phyloP scores from a whole-genome alignment of 1,140 invertebrate genomes.

The Trinorchestia longiramus region DNA sequence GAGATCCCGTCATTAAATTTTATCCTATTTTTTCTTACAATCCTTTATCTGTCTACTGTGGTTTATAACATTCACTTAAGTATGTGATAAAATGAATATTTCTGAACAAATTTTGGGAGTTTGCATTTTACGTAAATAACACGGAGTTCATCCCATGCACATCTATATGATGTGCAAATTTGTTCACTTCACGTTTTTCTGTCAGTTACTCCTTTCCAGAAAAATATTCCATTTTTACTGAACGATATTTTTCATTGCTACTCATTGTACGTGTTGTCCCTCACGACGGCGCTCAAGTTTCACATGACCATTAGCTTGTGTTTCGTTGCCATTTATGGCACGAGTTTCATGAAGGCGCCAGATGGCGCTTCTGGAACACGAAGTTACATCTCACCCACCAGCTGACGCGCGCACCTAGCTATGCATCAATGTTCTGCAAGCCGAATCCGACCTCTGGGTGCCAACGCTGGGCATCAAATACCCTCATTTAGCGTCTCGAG shows the following conservation, averaged over 20 bases:
- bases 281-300: neutral
- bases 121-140: neutral
- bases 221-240: neutral
- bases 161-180: neutral
- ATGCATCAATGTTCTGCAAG: no score
- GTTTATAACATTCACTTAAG: neutral
- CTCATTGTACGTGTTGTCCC: neutral
- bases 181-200: neutral
- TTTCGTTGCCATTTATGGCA: neutral
- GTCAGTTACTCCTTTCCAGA: neutral
- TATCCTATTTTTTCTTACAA: neutral
- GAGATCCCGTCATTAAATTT: slow-evolving; percentile 58
- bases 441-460: no score
- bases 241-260: neutral
- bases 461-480: neutral
- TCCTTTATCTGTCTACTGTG: neutral
- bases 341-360: neutral
- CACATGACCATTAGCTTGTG: neutral
- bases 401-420: neutral
- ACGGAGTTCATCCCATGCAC: neutral
- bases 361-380: neutral
- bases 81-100: neutral
- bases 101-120: neutral
- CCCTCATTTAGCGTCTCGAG: neutral
- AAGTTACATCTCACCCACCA: neutral